phyloP scores from a whole-genome alignment of 2,113 vertebrate species.

The Heterotilapia buettikoferi region DNA sequence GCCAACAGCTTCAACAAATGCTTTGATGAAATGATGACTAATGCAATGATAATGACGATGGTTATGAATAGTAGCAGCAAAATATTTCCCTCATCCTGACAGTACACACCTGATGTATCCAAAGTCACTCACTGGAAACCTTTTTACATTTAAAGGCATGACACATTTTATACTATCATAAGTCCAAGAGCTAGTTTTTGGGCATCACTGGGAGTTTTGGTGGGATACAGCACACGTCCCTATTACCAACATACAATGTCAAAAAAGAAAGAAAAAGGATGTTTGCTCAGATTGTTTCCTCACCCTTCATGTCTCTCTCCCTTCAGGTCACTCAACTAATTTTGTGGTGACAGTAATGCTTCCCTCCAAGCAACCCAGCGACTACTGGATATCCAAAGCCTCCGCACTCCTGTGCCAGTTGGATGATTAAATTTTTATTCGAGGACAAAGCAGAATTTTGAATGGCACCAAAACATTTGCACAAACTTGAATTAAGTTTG shows the following conservation, averaged over 20 bases:
- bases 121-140: background rate
- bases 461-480: background rate
- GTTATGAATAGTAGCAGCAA: no score
- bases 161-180: background rate
- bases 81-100: no score
- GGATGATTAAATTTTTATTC: conserved; percentile 54
- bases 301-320: background rate
- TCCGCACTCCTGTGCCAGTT: conserved; percentile 76
- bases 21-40: no score
- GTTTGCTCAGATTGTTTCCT: background rate
- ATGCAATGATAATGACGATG: no score
- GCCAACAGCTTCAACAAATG: no score
- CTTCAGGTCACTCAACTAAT: conserved; percentile 72
- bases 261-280: background rate
- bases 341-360: conserved; percentile 78
- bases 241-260: background rate
- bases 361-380: conserved; percentile 66
- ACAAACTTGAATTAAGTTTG: background rate
- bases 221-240: background rate
- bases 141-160: background rate
- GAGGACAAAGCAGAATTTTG: background rate
- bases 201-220: background rate
- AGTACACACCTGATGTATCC: conserved; percentile 19
- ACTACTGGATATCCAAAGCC: conserved; percentile 80
- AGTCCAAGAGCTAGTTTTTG: background rate